Evolutionary conservation across 2,888 invertebrate species (phyloP).

Genomic region (Bombylius major): DNA sequence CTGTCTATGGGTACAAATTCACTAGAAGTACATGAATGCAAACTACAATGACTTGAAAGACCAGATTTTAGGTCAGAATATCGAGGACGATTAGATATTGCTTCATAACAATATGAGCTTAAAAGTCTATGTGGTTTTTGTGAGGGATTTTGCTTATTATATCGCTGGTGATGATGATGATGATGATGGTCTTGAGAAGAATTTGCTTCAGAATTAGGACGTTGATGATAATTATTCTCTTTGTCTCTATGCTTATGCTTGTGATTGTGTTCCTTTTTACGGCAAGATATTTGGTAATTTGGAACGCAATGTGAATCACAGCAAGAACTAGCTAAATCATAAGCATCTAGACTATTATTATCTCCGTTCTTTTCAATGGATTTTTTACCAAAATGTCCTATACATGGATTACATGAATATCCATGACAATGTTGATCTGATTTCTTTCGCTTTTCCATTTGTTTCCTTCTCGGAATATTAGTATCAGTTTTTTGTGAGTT

Average conservation of each 20-base stretch:
- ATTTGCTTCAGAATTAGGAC: conserved; percentile 29
- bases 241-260: conserved; percentile 44
- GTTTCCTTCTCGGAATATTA: background rate
- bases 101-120: conserved; percentile 14
- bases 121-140: conserved; percentile 17
- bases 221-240: conserved; percentile 26
- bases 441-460: conserved; percentile 21
- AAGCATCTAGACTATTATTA: conserved; percentile 70
- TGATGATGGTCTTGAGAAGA: conserved; percentile 22
- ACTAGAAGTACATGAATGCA: conserved; percentile 73
- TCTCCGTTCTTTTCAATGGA: conserved; percentile 46
- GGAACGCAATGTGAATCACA: conserved; percentile 80
- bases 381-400: conserved; percentile 42
- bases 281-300: conserved; percentile 41
- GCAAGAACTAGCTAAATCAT: conserved; percentile 75
- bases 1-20: conserved; percentile 56
- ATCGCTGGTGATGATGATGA: conserved; percentile 30
- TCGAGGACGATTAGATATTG: conserved; percentile 38
- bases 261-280: conserved; percentile 47
- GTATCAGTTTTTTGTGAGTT: background rate
- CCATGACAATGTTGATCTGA: conserved; percentile 33
- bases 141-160: conserved; percentile 24
- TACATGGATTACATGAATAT: conserved; percentile 59
- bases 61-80: conserved; percentile 56
- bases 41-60: conserved; percentile 63